Evolutionary conservation across 2,888 invertebrate genomes (phyloP).

Genomic region (Itoplectis maculator): DNA sequence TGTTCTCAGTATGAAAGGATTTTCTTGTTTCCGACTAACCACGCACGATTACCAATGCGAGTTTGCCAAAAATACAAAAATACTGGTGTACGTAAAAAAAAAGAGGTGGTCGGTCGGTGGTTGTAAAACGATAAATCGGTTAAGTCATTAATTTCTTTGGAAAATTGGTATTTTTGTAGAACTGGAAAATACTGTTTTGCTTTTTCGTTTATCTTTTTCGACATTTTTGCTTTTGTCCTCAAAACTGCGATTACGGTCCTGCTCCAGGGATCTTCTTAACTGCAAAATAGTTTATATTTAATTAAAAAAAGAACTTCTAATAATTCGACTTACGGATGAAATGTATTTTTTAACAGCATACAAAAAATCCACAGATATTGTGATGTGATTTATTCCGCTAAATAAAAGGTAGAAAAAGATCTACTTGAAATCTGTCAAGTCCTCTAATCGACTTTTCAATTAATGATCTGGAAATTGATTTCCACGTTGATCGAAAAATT

Average conservation of each 20-base stretch:
- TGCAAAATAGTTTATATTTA: no score
- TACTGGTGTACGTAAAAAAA: not conserved
- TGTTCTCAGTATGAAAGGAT: constrained; percentile 8
- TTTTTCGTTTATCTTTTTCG: not conserved
- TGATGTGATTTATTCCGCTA: no score
- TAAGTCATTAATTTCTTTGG: not conserved
- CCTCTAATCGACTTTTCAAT: no score
- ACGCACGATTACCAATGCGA: not conserved
- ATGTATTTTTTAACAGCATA: no score
- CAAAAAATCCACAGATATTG: no score
- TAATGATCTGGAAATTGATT: not conserved
- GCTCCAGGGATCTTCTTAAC: no score
- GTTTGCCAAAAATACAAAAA: no score
- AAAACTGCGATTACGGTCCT: no score
- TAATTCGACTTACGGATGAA: no score
- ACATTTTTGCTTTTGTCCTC: not conserved
- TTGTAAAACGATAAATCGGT: constrained; percentile 9
- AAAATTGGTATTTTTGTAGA: not conserved
- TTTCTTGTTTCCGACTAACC: constrained; percentile 5
- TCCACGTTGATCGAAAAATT: not conserved
- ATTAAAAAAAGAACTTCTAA: no score
- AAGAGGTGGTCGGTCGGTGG: not conserved
- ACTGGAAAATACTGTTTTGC: not conserved
- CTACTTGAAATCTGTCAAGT: no score
- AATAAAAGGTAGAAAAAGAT: no score